A percentile compares a stretch with the other conserved stretches of the same genome.
These are phyloP conservation scores for Chitala chitala DNA, from an alignment of 2,113 vertebrate species.

Conservation along the genomic window DNA sequence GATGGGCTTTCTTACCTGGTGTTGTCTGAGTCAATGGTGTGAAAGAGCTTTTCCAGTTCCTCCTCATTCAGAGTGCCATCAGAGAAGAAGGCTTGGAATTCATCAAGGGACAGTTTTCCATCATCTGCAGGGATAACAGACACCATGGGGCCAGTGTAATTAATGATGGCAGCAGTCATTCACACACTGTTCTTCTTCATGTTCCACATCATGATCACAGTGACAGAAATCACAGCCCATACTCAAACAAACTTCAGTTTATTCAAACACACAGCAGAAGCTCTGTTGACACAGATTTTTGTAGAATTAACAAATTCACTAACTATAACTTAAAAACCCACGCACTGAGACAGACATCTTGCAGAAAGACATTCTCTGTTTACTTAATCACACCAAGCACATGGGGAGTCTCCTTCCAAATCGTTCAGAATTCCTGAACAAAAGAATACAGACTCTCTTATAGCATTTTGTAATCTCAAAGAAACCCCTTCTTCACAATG, in stretches of 20 bases:
- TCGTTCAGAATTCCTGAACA: no score
- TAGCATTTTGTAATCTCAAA: no score
- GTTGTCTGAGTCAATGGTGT: conserved; percentile 94
- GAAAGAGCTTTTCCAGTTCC: conserved; percentile 91
- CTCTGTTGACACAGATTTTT: no score
- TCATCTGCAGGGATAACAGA: conserved; percentile 71
- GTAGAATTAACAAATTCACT: no score
- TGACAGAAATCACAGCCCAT: background rate
- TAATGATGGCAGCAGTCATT: background rate
- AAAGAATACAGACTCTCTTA: no score
- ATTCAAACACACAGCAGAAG: no score
- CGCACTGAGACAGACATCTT: background rate
- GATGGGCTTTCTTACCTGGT: conserved; percentile 87
- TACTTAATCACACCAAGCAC: no score
- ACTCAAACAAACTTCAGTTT: no score
- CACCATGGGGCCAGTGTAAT: background rate
- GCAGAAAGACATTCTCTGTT: no score
- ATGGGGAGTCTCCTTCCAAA: no score
- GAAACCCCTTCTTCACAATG: no score
- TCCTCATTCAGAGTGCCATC: conserved; percentile 88
- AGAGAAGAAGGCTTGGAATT: conserved; percentile 96
- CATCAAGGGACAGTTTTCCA: conserved; percentile 91
- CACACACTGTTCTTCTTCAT: background rate
- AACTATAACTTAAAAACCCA: no score
- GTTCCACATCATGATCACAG: background rate